These are phyloP conservation scores for Albula glossodonta DNA, from an alignment of 2,113 vertebrate genomes.

Conservation along the genomic window DNA sequence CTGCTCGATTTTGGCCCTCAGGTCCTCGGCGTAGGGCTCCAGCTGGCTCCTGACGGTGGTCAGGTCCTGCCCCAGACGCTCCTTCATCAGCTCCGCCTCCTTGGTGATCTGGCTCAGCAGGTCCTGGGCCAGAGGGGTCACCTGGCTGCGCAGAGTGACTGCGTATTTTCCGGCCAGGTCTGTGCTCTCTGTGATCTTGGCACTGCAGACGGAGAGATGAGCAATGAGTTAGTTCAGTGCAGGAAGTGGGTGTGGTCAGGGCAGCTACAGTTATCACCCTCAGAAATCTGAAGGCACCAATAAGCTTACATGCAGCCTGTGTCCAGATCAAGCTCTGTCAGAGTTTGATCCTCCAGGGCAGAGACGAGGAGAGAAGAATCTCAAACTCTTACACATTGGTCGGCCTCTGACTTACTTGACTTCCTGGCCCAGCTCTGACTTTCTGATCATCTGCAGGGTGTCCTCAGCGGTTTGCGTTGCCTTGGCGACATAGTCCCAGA, in stretches of 20 bases:
- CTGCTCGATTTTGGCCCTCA: conserved; percentile 72
- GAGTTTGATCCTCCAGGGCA: no score
- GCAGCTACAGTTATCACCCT: neutral
- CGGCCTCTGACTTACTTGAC: conserved; percentile 56
- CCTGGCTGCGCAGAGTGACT: conserved; percentile 50
- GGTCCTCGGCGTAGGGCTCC: conserved; percentile 65
- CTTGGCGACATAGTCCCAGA: conserved; percentile 73
- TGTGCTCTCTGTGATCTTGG: conserved; percentile 47
- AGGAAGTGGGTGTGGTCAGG: neutral
- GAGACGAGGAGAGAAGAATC: no score
- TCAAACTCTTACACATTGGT: no score
- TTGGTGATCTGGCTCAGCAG: conserved; percentile 52
- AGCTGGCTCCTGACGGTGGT: conserved; percentile 44
- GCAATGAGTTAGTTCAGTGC: neutral
- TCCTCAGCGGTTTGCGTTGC: conserved; percentile 70
- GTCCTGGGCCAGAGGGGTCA: conserved; percentile 54
- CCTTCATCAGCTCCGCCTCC: conserved; percentile 59
- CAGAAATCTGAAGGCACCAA: no score
- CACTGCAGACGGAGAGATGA: conserved; percentile 32
- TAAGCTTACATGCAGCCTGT: no score
- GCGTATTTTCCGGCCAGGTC: conserved; percentile 57
- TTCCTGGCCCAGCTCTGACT: conserved; percentile 66
- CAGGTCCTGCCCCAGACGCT: conserved; percentile 62
- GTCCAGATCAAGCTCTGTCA: no score
- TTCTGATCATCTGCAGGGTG: conserved; percentile 65